Base-by-base conservation (phyloP, 2,113 vertebrate genomes). In the Polypterus bichir region DNA sequence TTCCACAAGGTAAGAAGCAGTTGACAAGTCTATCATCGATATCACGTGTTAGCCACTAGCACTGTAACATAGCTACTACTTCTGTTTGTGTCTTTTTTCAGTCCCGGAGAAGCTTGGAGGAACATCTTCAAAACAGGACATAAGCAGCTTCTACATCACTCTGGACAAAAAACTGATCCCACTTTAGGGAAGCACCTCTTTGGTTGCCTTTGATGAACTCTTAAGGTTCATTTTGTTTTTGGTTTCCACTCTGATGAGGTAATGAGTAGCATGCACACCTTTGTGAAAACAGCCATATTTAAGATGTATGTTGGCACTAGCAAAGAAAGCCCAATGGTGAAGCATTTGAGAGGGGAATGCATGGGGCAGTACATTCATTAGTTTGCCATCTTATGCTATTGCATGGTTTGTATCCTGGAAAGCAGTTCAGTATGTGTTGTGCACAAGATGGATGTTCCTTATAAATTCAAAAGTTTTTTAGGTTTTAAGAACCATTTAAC, bases 171-270 rank as follows among this genome's bases (percentile, higher is more conserved):
- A 65, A 48, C 52, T 59, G 9, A 49, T 65, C 52, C 59, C 52
- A 5, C 61, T 58, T 59, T 60, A 56, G 64, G 53, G 59, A 9
- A 58, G 61, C 59, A 65, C 64, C 47, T 61, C 64, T 11, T 7
- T 65, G 59, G 59, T 47, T n/a, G 64, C 46, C 11, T 65, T 65
- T 55, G 64, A 61, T 61, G 64, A 65, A 52, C 52, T 61, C 9
- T 65, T 65, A 65, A 65, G 45, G 46, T 27, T 10, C 59, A 61
- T 10, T 65, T 55, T 44, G 44, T 60, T 27, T 27, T 27, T 27
- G 27, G 27, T 27, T 27, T 27, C 27, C 27, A 27, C 27, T 27
- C 1, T 27, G 27, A 27, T 27, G 27, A 27, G 2, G 27, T 2
- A 27, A 27, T 27, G 27, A 27, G 27, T 27, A 27, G 27, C 27